Evolutionary conservation across 2,113 vertebrate species (phyloP).

Genomic region (Heterotilapia buettikoferi): DNA sequence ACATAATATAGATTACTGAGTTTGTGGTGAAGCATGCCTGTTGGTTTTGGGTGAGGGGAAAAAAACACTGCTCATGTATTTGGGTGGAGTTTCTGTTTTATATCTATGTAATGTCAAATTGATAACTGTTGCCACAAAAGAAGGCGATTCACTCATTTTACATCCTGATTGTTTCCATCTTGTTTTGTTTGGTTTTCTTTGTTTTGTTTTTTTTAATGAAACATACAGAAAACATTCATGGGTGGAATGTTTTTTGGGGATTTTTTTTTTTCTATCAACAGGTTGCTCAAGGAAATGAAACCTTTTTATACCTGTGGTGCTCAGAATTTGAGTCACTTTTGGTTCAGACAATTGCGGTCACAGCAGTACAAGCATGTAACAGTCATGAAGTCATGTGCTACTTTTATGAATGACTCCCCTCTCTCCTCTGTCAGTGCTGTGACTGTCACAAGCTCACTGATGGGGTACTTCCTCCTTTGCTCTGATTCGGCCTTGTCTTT

Average conservation of each 20-base stretch:
- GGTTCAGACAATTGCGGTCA: background rate
- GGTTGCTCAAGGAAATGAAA: background rate
- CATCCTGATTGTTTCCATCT: background rate
- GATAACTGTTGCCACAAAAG: background rate
- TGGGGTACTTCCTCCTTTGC: slow-evolving; percentile 36
- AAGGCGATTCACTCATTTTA: background rate
- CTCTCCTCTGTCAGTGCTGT: slow-evolving; percentile 42
- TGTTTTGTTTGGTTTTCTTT: background rate
- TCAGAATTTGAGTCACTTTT: background rate
- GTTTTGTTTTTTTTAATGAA: background rate
- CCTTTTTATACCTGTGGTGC: background rate
- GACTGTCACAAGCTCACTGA: slow-evolving; percentile 64
- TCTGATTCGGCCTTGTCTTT: background rate
- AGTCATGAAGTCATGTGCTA: slow-evolving; percentile 59
- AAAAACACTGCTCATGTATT: background rate
- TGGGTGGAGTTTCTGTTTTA: background rate
- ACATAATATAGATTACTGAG: background rate
- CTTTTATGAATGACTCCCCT: slow-evolving; percentile 67
- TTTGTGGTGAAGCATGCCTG: background rate
- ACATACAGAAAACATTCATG: background rate
- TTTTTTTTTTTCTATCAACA: background rate
- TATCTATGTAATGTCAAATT: background rate
- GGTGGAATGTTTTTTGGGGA: background rate
- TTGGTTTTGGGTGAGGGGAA: background rate
- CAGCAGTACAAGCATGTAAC: slow-evolving; percentile 42